These are phyloP conservation scores for Pogonocichla stellata DNA, from an alignment of 2,113 vertebrate genomes.

Conservation along the genomic window DNA sequence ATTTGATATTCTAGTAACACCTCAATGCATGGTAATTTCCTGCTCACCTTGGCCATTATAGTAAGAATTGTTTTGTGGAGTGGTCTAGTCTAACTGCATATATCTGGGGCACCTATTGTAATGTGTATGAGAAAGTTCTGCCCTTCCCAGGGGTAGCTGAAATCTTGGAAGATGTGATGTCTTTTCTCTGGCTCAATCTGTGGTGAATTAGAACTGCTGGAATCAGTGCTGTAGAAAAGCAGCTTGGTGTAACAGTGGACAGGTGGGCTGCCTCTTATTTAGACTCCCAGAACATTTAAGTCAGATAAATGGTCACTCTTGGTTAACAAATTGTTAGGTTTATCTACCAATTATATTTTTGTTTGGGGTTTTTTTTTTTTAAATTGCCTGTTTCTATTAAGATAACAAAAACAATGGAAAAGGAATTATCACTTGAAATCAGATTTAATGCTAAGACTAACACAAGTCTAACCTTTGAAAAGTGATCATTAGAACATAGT, in stretches of 20 bases:
- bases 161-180: background rate
- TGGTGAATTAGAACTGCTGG: constrained; percentile 17
- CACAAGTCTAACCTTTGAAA: background rate
- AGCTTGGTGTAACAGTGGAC: background rate
- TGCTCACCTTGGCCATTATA: background rate
- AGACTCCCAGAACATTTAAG: background rate
- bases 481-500: background rate
- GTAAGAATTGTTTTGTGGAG: background rate
- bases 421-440: background rate
- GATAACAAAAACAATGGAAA: background rate
- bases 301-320: background rate
- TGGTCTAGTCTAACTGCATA: background rate
- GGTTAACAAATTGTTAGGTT: background rate
- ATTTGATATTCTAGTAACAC: background rate
- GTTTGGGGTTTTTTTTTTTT: background rate
- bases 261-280: background rate
- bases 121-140: background rate
- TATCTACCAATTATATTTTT: background rate
- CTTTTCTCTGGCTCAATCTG: background rate
- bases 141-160: background rate
- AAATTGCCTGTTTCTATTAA: background rate
- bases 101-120: background rate
- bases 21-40: background rate
- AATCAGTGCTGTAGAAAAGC: background rate
- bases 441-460: background rate